Base-by-base conservation (phyloP, 2,888 invertebrate species). In the Drosophila planitibia region DNA sequence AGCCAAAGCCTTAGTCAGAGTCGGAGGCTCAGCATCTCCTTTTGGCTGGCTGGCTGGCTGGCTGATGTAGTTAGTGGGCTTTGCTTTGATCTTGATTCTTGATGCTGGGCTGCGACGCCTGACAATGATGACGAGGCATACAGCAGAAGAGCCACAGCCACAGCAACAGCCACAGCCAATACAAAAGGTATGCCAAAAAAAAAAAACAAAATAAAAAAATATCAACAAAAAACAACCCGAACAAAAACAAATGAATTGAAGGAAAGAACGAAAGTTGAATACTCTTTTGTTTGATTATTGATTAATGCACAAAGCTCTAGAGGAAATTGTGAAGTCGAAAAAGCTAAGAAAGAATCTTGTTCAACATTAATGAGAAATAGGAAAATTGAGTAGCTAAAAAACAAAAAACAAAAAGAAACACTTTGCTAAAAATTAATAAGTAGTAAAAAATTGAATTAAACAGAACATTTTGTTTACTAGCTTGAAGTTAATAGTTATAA, bases 71-170 rank as follows among this genome's bases (percentile, higher is more conserved):
- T 85, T 89, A 85, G 85, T 85, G 85, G 90, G 86, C 85, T 81
- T 87, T 90, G 83, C 86, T 87, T 87, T 87, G 86, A 87, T 87
- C 86, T 87, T 90, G 86, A 87, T 87, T 90, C 88, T 87, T 90
- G 88, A 81, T 79, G 81, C 79, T 81, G 78, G 35, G 62, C 82
- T 75, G 88, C 85, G 85, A 85, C 88, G 90, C 89, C 89, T 89
- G 86, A 86, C 89, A 87, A 89, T 82, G 90, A 89, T 87, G 87
- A 87, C 88, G 83, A 88, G 86, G 90, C 89, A 85, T 44, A 73
- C 66, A 57, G 28, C n/a, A 70, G 64, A 47, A 51, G 52, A 68
- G 70, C 69, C 58, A 22, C 52, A 35, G 61, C 73, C 9, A 51
- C 83, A 35, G 59, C 73, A n/a, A 51, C 83, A 47, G 47, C 47